phyloP scores from a whole-genome alignment of 2,797 vertebrate genomes.

The Chiloscyllium punctatum region DNA sequence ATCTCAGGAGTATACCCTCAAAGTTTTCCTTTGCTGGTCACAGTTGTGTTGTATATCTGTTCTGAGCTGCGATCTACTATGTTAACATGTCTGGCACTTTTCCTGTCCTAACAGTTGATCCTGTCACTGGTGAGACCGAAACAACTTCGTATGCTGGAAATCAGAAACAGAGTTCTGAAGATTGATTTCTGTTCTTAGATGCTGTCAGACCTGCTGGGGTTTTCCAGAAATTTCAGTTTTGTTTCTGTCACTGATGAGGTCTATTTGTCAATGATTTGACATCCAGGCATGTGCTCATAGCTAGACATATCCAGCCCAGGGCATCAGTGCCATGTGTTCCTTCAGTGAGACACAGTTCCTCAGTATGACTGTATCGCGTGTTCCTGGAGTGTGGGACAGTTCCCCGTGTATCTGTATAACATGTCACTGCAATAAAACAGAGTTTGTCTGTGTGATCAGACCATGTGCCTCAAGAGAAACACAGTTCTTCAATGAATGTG shows the following conservation, averaged over 20 bases:
- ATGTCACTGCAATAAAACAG: too few relatives aligned
- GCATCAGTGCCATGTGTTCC: neutral
- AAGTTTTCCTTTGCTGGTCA: neutral
- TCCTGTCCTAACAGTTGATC: neutral
- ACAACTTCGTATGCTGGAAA: too few relatives aligned
- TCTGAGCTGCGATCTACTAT: neutral
- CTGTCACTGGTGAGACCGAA: neutral
- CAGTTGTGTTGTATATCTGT: neutral
- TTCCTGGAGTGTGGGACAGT: neutral
- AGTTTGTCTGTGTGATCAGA: too few relatives aligned
- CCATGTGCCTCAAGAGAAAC: too few relatives aligned
- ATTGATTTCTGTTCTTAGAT: too few relatives aligned
- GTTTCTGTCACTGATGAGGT: neutral
- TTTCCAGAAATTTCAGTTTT: too few relatives aligned
- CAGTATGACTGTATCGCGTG: too few relatives aligned
- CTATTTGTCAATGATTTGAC: neutral
- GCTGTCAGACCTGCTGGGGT: too few relatives aligned
- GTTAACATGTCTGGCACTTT: neutral
- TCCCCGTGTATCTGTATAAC: too few relatives aligned
- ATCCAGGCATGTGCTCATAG: neutral
- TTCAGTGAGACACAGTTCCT: neutral
- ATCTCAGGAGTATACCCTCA: neutral
- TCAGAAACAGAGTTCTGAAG: too few relatives aligned
- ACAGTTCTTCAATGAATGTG: too few relatives aligned
- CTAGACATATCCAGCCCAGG: neutral